Evolutionary conservation across 1,140 invertebrate genomes (phyloP).

Genomic region (Atta colombica): DNA sequence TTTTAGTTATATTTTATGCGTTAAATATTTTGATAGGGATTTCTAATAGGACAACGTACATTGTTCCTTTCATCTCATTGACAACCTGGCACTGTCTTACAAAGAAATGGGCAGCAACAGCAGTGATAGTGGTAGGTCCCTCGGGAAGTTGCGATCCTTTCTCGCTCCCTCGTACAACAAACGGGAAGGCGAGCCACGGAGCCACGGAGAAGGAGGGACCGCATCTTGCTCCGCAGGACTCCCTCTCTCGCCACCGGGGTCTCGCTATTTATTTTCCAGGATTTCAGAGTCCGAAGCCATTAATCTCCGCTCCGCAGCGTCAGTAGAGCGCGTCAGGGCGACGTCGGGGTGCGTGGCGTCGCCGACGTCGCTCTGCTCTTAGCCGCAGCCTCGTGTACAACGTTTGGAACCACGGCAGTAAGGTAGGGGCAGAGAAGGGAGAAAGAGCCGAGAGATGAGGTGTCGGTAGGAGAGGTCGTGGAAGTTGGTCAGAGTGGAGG

Average conservation of each 20-base stretch:
- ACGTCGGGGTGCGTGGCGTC: conserved; percentile 84
- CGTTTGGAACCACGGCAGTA: conserved; percentile 52
- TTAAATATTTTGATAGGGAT: conserved; percentile 40
- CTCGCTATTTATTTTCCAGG: conserved; percentile 86
- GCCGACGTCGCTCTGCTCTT: conserved; percentile 81
- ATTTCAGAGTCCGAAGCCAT: conserved; percentile 86
- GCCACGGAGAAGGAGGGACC: conserved; percentile 54
- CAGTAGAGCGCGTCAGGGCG: conserved; percentile 85
- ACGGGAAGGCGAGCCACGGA: conserved; percentile 45
- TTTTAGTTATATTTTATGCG: not conserved
- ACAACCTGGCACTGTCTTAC: conserved; percentile 66
- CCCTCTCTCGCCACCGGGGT: conserved; percentile 80
- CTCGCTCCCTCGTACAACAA: conserved; percentile 42
- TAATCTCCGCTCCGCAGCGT: conserved; percentile 84
- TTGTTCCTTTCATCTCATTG: conserved; percentile 71
- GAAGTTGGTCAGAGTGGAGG: conserved; percentile 61
- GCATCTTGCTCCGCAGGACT: conserved; percentile 77
- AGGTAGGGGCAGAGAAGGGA: conserved; percentile 37
- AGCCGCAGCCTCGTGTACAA: conserved; percentile 77
- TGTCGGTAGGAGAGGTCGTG: conserved; percentile 58
- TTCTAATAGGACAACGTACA: conserved; percentile 51
- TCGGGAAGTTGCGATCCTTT: conserved; percentile 68
- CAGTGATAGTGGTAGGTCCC: conserved; percentile 72
- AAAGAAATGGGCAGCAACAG: conserved; percentile 68
- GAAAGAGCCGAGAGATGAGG: conserved; percentile 60